Evolutionary conservation across 1,140 invertebrate species (phyloP), one percentile per base, ranked within the genome.

Genomic region (Aradophagus sp.): DNA sequence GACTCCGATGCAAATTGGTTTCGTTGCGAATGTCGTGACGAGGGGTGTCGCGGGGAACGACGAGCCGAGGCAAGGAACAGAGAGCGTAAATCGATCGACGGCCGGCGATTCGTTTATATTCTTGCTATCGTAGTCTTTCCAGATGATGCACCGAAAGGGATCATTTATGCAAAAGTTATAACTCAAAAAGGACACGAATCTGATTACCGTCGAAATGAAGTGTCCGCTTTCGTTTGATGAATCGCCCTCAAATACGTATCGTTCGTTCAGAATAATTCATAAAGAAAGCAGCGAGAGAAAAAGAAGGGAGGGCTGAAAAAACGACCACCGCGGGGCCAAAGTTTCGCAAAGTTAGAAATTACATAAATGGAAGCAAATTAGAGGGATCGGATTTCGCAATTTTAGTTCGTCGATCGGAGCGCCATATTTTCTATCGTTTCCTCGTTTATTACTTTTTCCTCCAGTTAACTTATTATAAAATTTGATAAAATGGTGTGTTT

Each of bases 61-160:
- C 7, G n/a, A 4, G 2, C n/a, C 11, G 7, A 41, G 38, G 12
- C 5, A 47, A 35, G 61, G 32, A 59, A 38, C 34, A 48, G 45
- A 32, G 42, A 47, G 66, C 50, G 55, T 42, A 72, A 66, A 72
- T 72, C 61, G 55, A 61, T 66, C 48, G 34, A 3, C 34, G 35
- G 14, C 38, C 41, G 36, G 35, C 17, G 61, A 72, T 72, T 72
- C 61, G 45, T 72, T 72, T 61, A 66, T 53, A 45, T 66, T 72
- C 55, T 31, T 41, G 26, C 45, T 34, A 53, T 58, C 35, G 38
- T 23, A 52, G 38, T 47, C 39, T 39, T 59, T 59, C 45, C 41
- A 59, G 53, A 31, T 67, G 53, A 59, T 67, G 45, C 26, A 47
- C 27, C 26, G 47, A 55, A 47, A 56, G 38, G 36, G 42, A 53